phyloP scores from a whole-genome alignment of 2,888 invertebrate genomes.

The Drosophila robusta region DNA sequence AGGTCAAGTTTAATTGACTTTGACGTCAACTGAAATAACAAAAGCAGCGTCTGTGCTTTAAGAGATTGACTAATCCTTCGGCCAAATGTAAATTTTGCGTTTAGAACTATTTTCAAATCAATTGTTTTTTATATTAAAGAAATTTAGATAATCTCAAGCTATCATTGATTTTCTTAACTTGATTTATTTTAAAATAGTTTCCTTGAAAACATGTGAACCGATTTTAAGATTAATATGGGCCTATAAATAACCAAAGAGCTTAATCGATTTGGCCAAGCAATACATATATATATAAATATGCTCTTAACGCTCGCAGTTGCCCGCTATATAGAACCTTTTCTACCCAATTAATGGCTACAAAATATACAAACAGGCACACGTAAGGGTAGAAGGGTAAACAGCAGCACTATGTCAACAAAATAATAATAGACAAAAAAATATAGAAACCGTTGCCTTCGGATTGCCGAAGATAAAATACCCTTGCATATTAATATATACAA shows the following conservation, averaged over 20 bases:
- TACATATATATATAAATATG: not conserved
- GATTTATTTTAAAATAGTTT: too few species aligned
- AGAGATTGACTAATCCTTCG: not conserved
- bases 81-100: not conserved
- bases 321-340: not conserved
- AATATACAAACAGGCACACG: not conserved
- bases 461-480: not conserved
- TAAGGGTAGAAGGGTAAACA: not conserved
- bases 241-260: too few species aligned
- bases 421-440: not conserved
- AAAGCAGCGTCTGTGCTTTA: not conserved
- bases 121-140: not conserved
- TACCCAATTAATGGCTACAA: not conserved
- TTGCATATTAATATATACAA: too few species aligned
- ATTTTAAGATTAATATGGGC: too few species aligned
- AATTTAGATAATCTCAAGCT: too few species aligned
- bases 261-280: not conserved
- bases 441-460: not conserved
- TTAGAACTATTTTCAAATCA: not conserved
- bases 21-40: slow-evolving; percentile 15
- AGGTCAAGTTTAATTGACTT: slow-evolving; percentile 28
- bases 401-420: slow-evolving; percentile 5
- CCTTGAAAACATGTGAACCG: too few species aligned
- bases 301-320: not conserved
- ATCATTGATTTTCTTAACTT: too few species aligned